Evolutionary conservation across 2,888 invertebrate species (phyloP).

Genomic region (Amblyjoppa fuscipennis): DNA sequence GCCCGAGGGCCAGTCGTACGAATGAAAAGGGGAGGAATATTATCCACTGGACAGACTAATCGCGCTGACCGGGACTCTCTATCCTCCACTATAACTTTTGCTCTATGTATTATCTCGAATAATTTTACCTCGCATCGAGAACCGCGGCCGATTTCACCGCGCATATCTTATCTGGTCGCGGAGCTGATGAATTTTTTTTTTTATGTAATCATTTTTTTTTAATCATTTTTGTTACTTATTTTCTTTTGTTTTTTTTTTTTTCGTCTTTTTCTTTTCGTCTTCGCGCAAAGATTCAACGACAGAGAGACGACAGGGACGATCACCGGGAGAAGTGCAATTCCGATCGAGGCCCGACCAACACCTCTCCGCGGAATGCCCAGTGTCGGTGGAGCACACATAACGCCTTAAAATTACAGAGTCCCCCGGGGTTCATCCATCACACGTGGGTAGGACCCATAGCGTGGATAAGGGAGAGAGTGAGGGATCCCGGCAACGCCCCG

Average conservation of each 20-base stretch:
- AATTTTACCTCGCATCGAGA: slow-evolving; percentile 75
- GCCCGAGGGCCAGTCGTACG: slow-evolving; percentile 77
- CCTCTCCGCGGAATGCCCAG: slow-evolving; percentile 64
- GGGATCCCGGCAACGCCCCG: slow-evolving; percentile 81
- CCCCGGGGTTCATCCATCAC: slow-evolving; percentile 83
- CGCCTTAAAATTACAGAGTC: slow-evolving; percentile 84
- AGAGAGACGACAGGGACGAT: slow-evolving; percentile 5
- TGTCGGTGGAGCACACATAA: slow-evolving; percentile 82
- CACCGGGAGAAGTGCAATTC: slow-evolving; percentile 36
- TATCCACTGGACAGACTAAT: slow-evolving; percentile 83
- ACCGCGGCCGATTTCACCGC: slow-evolving; percentile 54
- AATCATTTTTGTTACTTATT: too few relatives aligned
- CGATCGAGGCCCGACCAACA: slow-evolving; percentile 50
- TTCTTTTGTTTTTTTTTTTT: background rate
- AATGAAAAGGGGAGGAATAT: slow-evolving; percentile 81
- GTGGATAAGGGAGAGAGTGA: slow-evolving; percentile 44
- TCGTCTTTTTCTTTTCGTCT: background rate
- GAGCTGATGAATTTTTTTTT: background rate
- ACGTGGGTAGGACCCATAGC: slow-evolving; percentile 62
- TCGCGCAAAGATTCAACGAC: slow-evolving; percentile 18
- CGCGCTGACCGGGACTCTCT: slow-evolving; percentile 76
- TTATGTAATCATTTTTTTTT: too few relatives aligned
- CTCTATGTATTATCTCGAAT: slow-evolving; percentile 78
- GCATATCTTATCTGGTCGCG: background rate
- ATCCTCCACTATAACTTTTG: slow-evolving; percentile 62